These are phyloP conservation scores for Melospiza georgiana DNA, from an alignment of 2,113 vertebrate genomes.

Conservation along the genomic window DNA sequence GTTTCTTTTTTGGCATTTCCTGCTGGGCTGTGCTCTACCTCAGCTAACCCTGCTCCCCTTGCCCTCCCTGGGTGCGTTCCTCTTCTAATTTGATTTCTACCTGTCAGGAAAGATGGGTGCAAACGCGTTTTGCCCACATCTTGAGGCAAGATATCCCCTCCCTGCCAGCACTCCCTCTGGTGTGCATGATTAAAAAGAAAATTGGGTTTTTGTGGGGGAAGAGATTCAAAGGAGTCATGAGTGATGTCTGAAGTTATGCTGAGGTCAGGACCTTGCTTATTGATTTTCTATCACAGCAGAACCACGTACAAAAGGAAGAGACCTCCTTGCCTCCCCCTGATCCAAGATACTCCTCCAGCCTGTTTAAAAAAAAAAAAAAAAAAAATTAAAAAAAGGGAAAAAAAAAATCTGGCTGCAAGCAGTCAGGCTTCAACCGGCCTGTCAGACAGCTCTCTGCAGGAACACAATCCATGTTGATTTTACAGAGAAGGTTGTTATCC, in stretches of 20 bases:
- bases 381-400: accelerated
- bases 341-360: conserved; percentile 16
- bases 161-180: background rate
- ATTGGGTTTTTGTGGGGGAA: background rate
- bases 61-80: background rate
- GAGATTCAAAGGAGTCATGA: conserved; percentile 39
- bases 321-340: conserved; percentile 8
- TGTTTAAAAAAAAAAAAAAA: background rate
- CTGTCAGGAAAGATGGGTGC: conserved; percentile 44
- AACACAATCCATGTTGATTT: conserved; percentile 86
- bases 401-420: conserved; percentile 62
- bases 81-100: conserved; percentile 71
- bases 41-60: conserved; percentile 19
- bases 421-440: conserved; percentile 71
- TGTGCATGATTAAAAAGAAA: background rate
- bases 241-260: conserved; percentile 66
- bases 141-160: background rate
- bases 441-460: conserved; percentile 80
- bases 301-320: conserved; percentile 53
- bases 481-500: conserved; percentile 85
- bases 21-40: conserved; percentile 57
- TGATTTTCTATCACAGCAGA: conserved; percentile 69
- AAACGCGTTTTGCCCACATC: background rate
- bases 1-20: conserved; percentile 45
- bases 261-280: conserved; percentile 69